Percentiles rank a stretch among this genome's conserved stretches.
Conservation (phyloP, 2,797 vertebrate genomes). For the Spheniscus humboldti region DNA sequence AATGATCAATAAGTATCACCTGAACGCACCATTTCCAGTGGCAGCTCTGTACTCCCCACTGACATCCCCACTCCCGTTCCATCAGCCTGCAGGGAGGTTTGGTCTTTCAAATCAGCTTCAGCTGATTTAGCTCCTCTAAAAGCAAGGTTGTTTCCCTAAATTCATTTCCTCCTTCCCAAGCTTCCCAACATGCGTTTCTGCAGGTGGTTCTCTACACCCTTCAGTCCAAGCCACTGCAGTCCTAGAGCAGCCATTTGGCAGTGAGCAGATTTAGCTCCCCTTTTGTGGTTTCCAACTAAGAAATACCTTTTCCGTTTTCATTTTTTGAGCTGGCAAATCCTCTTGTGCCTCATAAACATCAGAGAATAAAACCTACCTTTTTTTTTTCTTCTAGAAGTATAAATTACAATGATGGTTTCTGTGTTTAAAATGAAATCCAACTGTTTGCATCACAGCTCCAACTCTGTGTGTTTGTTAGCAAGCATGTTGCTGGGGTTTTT, state of each 20-base stretch:
- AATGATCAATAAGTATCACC: neutral
- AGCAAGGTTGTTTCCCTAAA: neutral
- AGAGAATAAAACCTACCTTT: neutral
- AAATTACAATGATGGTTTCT: neutral
- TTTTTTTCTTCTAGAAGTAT: neutral
- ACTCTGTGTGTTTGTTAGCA: neutral
- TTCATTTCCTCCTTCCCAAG: neutral
- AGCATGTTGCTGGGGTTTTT: neutral
- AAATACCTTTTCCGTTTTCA: neutral
- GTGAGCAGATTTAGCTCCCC: neutral
- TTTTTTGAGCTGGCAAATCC: neutral
- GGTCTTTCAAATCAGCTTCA: neutral
- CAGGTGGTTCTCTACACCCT: neutral
- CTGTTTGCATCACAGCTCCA: neutral
- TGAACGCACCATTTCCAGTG: neutral
- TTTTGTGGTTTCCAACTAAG: neutral
- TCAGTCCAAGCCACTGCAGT: neutral
- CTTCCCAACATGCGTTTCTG: neutral
- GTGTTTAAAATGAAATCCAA: neutral
- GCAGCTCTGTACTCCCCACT: neutral
- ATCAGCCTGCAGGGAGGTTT: neutral
- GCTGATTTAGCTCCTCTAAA: neutral
- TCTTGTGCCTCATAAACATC: neutral
- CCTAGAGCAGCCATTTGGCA: neutral
- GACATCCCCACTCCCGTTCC: neutral